These are phyloP conservation scores for Artibeus lituratus DNA, from an alignment of 2,797 vertebrate genomes.

Conservation along the genomic window DNA sequence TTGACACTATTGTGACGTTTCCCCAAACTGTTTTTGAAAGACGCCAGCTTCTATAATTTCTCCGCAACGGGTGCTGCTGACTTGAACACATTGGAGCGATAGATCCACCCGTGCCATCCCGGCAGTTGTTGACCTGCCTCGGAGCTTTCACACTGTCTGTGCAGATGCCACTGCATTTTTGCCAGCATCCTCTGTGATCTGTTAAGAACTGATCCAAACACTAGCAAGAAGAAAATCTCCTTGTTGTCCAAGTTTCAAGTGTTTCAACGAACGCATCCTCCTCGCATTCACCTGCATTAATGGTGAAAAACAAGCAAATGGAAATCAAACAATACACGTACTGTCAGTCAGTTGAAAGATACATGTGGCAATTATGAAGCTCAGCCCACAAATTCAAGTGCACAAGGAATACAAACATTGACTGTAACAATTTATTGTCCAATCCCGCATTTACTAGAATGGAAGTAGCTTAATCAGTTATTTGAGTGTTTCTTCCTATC, in stretches of 20 bases:
- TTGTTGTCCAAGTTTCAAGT: background rate
- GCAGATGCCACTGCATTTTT: slow-evolving; percentile 47
- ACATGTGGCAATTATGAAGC: background rate
- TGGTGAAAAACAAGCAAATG: background rate
- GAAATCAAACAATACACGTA: background rate
- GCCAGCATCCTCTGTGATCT: slow-evolving; percentile 31
- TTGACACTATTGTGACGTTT: slow-evolving; percentile 53
- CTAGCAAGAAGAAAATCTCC: background rate
- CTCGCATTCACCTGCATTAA: background rate
- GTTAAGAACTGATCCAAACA: slow-evolving; percentile 34
- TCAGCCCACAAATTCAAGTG: background rate
- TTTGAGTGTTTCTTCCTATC: background rate
- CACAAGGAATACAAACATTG: background rate
- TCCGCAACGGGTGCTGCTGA: slow-evolving; percentile 22
- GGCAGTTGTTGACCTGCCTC: slow-evolving; percentile 52
- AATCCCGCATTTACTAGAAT: background rate
- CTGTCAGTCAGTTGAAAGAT: background rate
- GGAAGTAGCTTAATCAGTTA: background rate
- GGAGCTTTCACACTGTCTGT: background rate
- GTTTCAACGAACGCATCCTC: background rate
- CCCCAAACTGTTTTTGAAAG: slow-evolving; percentile 30
- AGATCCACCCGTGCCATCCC: background rate
- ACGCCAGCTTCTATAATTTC: slow-evolving; percentile 4
- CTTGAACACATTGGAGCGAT: background rate
- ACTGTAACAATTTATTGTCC: background rate